These are phyloP conservation scores for Anthoscopus minutus DNA, from an alignment of 2,113 vertebrate species.

Conservation along the genomic window DNA sequence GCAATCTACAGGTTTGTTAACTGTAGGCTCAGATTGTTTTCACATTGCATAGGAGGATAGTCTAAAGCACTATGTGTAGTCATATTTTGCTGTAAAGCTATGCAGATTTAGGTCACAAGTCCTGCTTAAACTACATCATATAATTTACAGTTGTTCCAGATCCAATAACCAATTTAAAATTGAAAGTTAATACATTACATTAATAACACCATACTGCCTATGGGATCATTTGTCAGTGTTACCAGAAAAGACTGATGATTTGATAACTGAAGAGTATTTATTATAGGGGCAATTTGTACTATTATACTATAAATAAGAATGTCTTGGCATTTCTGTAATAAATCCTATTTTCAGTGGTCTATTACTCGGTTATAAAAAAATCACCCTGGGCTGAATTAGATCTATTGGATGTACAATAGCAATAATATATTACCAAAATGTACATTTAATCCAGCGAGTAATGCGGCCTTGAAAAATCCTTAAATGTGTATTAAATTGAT, in stretches of 20 bases:
- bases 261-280: slow-evolving; percentile 70
- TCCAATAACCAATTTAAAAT: slow-evolving; percentile 57
- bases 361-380: slow-evolving; percentile 65
- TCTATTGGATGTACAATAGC: slow-evolving; percentile 46
- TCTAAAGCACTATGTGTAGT: not conserved
- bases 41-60: not conserved
- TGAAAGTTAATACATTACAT: slow-evolving; percentile 67
- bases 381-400: slow-evolving; percentile 62
- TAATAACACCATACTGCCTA: slow-evolving; percentile 48
- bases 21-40: not conserved
- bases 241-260: slow-evolving; percentile 64
- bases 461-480: not conserved
- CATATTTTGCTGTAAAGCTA: not conserved
- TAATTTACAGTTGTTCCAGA: slow-evolving; percentile 47
- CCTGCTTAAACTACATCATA: not conserved
- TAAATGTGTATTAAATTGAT: slow-evolving; percentile 33
- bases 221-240: slow-evolving; percentile 60
- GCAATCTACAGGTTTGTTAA: not conserved
- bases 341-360: slow-evolving; percentile 64
- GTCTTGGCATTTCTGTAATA: slow-evolving; percentile 64
- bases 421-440: slow-evolving; percentile 38
- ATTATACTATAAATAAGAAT: slow-evolving; percentile 67
- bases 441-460: slow-evolving; percentile 24
- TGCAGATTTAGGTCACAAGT: not conserved
- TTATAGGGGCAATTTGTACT: slow-evolving; percentile 64